Evolutionary conservation across 2,113 vertebrate genomes (phyloP), one percentile per base, ranked within the genome.

Genomic region (Oryzias celebensis): DNA sequence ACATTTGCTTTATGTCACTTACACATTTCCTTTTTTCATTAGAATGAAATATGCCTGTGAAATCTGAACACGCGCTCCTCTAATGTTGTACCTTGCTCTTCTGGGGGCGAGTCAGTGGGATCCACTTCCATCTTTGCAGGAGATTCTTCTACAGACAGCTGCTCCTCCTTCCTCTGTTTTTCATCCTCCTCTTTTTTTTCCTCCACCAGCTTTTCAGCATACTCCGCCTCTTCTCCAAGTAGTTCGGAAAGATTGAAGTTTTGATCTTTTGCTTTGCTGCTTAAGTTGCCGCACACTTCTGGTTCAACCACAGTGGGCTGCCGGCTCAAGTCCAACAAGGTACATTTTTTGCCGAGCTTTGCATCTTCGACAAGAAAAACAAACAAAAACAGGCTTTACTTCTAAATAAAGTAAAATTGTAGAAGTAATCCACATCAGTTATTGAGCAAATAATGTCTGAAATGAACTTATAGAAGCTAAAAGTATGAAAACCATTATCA

Each of bases 341-440:
- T 73, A 47, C 89, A 86, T 52, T 85, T 89, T 42, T 86, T 85
- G 43, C 82, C 85, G 31, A 85, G 80, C 77, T 87, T 92, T 45
- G 83, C 87, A 82, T 87, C 90, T 91, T 69, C 48, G 51, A 41
- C 8, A 36, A 36, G 62, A 69, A 67, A 81, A 24, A 58, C 7
- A 48, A 42, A 3, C 15, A 78, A 16, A 61, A 28, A 4, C 2
- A 48, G 10, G 50, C 3, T 24, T 61, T 18, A 23, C 52, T 58
- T 58, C 31, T 16, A 14, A 15, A 17, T 58, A 18, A 14, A 1
- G 4, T 4, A 55, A 14, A 3, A 17, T 6, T 5, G 14, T 23
- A 46, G 50, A 26, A 56, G 1, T n/a, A 23, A 46, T 43, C 18
- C 45, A 42, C 16, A 0, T 53, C 47, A 13, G 47, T 48, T 36